Evolutionary conservation across 2,113 vertebrate species (phyloP), one percentile per base, ranked within the genome.

Genomic region (Oncorhynchus clarkii): DNA sequence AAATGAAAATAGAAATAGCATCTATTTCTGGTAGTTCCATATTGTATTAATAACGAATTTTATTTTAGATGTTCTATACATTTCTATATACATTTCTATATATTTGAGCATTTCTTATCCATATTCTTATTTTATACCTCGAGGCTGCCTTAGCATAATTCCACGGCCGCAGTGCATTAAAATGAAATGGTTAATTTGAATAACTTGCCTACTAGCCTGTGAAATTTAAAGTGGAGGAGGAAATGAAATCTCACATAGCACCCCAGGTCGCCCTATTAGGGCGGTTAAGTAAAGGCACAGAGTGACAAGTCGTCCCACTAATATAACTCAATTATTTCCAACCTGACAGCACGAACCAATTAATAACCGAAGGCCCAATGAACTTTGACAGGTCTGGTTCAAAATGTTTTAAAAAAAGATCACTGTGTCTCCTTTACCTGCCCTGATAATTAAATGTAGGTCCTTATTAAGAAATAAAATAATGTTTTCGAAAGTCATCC

Each of bases 241-340:
- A 76, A 81, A 84, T 82, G 80, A 81, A 85, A 80, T 82, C 77
- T 77, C 78, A 57, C 77, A 57, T 82, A 82, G 85, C 86, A 48
- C 78, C 82, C 65, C 80, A 71, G 51, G 77, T 75, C 73, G 79
- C 87, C 93, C 86, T 73, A 93, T 94, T 92, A 93, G 86, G 84
- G 82, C 91, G 89, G 88, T 92, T 91, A 92, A 90, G 83, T 86
- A 85, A 83, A 89, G 86, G 78, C 89, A 65, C 88, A 89, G 84
- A 91, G 82, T 92, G 91, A 92, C 92, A 93, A 87, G 88, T 87
- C 85, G 82, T 86, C 85, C 79, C 83, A 66, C 87, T 93, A 89
- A 91, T 72, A 80, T 88, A 90, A 76, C 85, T 88, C 89, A 92
- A 92, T 93, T 93, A 92, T 92, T 92, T 89, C 85, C 72, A 89